These are phyloP conservation scores for Peromyscus melanophrys DNA, from an alignment of 2,797 vertebrate genomes.

Conservation along the genomic window DNA sequence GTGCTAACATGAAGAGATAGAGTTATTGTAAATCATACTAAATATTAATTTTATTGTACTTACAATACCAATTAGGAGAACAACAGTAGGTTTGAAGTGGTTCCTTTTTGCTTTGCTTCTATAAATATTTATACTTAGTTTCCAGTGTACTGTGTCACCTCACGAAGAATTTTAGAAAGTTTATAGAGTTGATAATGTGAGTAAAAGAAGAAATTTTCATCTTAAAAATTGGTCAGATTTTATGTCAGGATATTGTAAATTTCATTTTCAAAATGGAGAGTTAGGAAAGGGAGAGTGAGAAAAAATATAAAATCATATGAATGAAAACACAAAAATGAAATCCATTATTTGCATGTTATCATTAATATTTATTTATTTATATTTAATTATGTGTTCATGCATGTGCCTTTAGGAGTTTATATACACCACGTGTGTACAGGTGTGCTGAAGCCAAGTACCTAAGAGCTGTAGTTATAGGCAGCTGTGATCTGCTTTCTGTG, in stretches of 20 bases:
- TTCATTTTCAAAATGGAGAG: constrained; percentile 2
- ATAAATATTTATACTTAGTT: not conserved
- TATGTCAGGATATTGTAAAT: not conserved
- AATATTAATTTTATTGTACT: constrained; percentile 17
- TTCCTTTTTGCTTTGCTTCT: constrained; percentile 22
- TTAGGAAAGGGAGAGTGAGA: too few relatives aligned
- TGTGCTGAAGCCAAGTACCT: not conserved
- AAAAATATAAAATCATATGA: not conserved
- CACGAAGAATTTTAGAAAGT: constrained; percentile 16
- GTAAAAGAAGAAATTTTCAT: not conserved
- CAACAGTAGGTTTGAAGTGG: not conserved
- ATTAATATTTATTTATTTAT: not conserved
- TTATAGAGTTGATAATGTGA: not conserved
- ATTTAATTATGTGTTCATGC: not conserved
- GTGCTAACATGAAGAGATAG: not conserved
- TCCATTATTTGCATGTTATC: not conserved
- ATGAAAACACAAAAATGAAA: not conserved
- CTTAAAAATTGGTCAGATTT: not conserved
- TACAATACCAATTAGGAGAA: not conserved
- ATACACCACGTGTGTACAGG: not conserved
- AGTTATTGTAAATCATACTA: not conserved
- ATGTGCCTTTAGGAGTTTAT: not conserved
- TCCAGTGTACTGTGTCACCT: not conserved
- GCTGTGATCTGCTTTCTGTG: not conserved
- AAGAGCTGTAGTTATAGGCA: not conserved